phyloP scores from a whole-genome alignment of 1,140 invertebrate genomes.

The Cherax destructor region DNA sequence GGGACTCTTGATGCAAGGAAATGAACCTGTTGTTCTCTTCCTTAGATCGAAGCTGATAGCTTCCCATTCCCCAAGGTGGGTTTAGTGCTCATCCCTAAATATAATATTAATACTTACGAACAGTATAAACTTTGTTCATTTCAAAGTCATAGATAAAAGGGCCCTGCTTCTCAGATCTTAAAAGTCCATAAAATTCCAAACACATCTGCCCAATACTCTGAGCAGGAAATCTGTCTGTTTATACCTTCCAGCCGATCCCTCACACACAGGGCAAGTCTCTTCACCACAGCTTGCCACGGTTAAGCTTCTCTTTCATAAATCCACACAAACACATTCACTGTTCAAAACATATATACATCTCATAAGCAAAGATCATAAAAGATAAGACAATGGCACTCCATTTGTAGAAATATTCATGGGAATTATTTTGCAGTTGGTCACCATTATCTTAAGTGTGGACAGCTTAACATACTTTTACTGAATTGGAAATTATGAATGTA shows the following conservation, averaged over 20 bases:
- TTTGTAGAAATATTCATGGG: not conserved
- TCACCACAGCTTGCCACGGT: slow-evolving; percentile 14
- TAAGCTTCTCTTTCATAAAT: slow-evolving; percentile 21
- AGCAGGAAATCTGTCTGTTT: slow-evolving; percentile 4
- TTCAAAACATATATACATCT: not conserved
- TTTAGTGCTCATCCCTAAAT: no score
- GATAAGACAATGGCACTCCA: not conserved
- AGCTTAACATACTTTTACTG: not conserved
- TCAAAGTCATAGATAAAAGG: not conserved
- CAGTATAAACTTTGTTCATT: not conserved
- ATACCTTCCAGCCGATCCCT: slow-evolving; percentile 29
- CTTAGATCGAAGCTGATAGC: no score
- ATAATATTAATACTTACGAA: not conserved
- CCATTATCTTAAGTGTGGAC: not conserved
- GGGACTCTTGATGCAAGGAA: no score
- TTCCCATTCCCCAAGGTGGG: no score
- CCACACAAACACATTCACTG: slow-evolving; percentile 11
- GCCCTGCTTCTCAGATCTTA: not conserved
- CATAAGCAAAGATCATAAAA: not conserved
- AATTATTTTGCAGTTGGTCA: not conserved
- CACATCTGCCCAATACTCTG: not conserved
- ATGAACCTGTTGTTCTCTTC: no score
- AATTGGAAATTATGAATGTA: not conserved
- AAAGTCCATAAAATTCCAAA: not conserved
- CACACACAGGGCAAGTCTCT: slow-evolving; percentile 8